phyloP scores from a whole-genome alignment of 2,888 invertebrate species.

The Habrosyne pyritoides region DNA sequence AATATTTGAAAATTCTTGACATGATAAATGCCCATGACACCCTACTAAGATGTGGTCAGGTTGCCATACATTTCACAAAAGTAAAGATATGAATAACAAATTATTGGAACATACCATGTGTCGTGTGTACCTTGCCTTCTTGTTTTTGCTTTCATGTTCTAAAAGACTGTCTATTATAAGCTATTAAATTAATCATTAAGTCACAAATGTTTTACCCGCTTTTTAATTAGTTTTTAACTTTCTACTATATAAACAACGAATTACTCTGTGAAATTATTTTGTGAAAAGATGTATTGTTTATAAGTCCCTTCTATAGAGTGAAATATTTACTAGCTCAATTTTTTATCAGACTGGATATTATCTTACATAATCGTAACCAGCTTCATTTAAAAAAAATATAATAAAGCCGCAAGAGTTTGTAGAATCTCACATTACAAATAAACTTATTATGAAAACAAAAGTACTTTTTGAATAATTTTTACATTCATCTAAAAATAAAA shows the following conservation, averaged over 20 bases:
- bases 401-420: background rate
- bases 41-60: constrained; percentile 12
- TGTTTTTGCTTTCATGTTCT: constrained; percentile 63
- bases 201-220: constrained; percentile 77
- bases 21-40: background rate
- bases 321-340: constrained; percentile 44
- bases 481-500: constrained; percentile 5
- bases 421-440: constrained; percentile 7
- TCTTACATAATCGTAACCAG: constrained; percentile 12
- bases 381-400: background rate
- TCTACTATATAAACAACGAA: constrained; percentile 75
- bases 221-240: constrained; percentile 64
- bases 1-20: background rate
- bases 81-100: constrained; percentile 3
- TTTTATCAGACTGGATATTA: constrained; percentile 25
- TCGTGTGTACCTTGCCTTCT: constrained; percentile 48
- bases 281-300: constrained; percentile 41
- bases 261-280: constrained; percentile 62
- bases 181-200: constrained; percentile 78
- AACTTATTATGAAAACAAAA: background rate
- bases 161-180: constrained; percentile 83
- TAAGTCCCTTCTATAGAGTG: constrained; percentile 36
- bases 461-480: background rate
- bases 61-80: constrained; percentile 19
- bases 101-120: constrained; percentile 12